Evolutionary conservation across 2,113 vertebrate genomes (phyloP), one percentile per base, ranked within the genome.

Genomic region (Genyomyrus donnyi): DNA sequence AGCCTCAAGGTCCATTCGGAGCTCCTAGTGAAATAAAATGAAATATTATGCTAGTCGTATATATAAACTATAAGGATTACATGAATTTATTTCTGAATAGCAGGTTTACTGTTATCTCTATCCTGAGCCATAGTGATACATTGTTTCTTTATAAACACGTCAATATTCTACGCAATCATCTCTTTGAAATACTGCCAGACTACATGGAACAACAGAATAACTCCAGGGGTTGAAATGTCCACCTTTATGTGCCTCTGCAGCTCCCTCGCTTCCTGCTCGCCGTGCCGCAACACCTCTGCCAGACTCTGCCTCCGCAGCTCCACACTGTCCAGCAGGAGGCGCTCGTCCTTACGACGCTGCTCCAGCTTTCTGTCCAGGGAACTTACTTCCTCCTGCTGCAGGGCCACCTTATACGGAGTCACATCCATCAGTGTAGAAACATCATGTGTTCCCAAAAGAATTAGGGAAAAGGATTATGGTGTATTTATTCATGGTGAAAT

Each of bases 191-290:
- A 15, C 24, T 31, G 52, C 87, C 39, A 88, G 49, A 52, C 49
- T 13, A 31, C 24, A 5, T 31, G 27, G 21, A 24, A 24, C 39
- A 45, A 62, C 17, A 8, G 15, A 21, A 62, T 42, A 1, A 56
- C 13, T 27, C 35, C 35, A 45, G 48, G 35, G 15, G 2, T 3
- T 70, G 49, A 9, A 31, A 5, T 48, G 27, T 87, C 92, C 87
- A 97, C 96, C 89, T 93, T 93, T 50, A 97, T 95, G 2, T 96
- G 95, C 49, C 0, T 19, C 10, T 94, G 95, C 15, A 95, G 96
- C n/a, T 95, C 94, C 15, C 93, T 90, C 0, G 94, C 94, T 88
- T 97, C 96, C 0, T 91, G 90, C 91, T 97, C 96, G 5, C 96
- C 97, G 2, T 96, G 93, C 46, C 15, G 91, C 87, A 97, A 94